Base-by-base conservation (phyloP, 2,888 invertebrate species). In the Amorpha juglandis region DNA sequence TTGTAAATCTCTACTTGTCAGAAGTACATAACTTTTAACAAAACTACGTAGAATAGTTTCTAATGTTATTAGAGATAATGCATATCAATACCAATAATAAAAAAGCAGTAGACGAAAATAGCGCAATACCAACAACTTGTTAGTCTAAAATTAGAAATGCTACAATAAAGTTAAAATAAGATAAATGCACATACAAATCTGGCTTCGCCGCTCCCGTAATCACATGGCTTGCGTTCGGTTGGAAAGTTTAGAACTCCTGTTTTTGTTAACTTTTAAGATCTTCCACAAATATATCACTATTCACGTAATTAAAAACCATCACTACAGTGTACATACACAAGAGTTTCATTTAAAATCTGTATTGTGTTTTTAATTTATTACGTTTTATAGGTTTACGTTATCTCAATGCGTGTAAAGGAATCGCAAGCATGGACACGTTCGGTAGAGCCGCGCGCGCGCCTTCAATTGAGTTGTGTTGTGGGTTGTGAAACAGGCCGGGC, bases 181-280 rank as follows among this genome's bases (percentile, higher is more conserved):
- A 83, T 76, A 83, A 83, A 83, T 81, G 74, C 78, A 90, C 91
- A 79, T 90, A 92, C 91, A 86, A 86, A 82, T 86, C 85, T 87
- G 88, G 85, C 80, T 87, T 80, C 77, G 76, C 76, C 77, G 80
- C 80, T 82, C 83, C 81, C 82, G 79, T 78, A 87, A 86, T 92
- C 92, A 92, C 92, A 92, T 92, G 91, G 91, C 89, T 89, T 76
- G 84, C 79, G 78, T 83, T 83, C 84, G 79, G n/a, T 81, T 86
- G 81, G 83, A 89, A 88, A 89, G 88, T 88, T 84, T 80, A 81
- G 75, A 86, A 83, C 87, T 87, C 84, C 86, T 81, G 83, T 86
- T 87, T 88, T 86, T 81, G 80, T 86, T 79, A 80, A 86, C 81
- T 83, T 78, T 82, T 81, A 84, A 79, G 81, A 80, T 80, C 78